phyloP scores from a whole-genome alignment of 2,888 invertebrate species.

The Oxyscelio sp. region DNA sequence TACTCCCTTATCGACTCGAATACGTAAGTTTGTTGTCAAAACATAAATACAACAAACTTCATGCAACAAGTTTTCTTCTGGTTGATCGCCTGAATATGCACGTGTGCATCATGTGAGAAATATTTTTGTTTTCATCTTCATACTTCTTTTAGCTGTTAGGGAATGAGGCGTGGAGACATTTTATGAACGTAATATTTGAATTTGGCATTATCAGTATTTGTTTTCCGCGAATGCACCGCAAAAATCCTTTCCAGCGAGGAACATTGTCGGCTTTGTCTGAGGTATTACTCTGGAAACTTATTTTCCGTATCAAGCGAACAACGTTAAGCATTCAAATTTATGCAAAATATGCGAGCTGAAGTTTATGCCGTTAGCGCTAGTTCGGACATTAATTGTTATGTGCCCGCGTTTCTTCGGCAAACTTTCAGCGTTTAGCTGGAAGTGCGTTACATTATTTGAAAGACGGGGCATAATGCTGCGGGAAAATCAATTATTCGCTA shows the following conservation, averaged over 20 bases:
- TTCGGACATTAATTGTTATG: slow-evolving; percentile 55
- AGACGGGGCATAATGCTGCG: slow-evolving; percentile 4
- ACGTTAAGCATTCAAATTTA: slow-evolving; percentile 40
- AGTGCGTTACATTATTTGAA: slow-evolving; percentile 32
- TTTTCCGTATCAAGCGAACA: slow-evolving; percentile 19
- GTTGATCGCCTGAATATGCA: background rate
- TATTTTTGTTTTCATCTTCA: background rate
- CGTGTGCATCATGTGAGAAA: background rate
- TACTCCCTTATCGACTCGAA: background rate
- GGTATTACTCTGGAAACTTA: slow-evolving; percentile 28
- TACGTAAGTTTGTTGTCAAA: background rate
- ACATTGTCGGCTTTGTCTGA: slow-evolving; percentile 24
- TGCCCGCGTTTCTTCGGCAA: slow-evolving; percentile 23
- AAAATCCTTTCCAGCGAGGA: slow-evolving; percentile 6
- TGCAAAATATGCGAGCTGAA: slow-evolving; percentile 42
- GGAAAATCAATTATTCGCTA: slow-evolving; percentile 19
- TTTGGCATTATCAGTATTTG: slow-evolving; percentile 16
- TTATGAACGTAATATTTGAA: background rate
- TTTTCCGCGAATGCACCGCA: background rate
- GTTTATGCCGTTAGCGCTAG: slow-evolving; percentile 36
- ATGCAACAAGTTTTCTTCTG: background rate
- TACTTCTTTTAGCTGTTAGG: background rate
- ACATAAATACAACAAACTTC: background rate
- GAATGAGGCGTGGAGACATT: background rate
- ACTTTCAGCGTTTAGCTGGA: slow-evolving; percentile 26